Evolutionary conservation across 2,888 invertebrate species (phyloP).

Genomic region (Luperina testacea): DNA sequence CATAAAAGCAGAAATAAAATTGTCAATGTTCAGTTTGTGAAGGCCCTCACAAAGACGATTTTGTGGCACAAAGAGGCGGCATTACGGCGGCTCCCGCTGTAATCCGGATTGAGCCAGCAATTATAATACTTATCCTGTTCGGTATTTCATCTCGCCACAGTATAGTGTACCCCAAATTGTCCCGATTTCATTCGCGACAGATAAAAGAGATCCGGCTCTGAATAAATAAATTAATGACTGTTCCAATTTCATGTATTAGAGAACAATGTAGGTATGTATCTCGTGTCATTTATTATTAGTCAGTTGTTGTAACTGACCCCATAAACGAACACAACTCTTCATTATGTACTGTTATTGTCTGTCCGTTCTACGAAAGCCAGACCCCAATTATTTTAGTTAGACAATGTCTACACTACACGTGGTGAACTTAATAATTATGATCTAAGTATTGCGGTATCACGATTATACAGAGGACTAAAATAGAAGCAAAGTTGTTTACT

Average conservation of each 20-base stretch:
- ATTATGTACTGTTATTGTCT: conserved; percentile 7
- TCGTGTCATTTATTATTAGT: background rate
- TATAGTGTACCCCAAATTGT: conserved; percentile 62
- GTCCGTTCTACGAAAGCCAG: background rate
- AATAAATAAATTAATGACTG: conserved; percentile 25
- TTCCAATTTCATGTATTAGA: conserved; percentile 6
- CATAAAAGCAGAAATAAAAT: conserved; percentile 56
- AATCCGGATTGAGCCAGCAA: conserved; percentile 82
- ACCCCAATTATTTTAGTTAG: conserved; percentile 8
- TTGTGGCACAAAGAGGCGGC: conserved; percentile 76
- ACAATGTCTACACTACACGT: conserved; percentile 13
- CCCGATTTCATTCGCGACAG: conserved; percentile 38
- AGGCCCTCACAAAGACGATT: conserved; percentile 75
- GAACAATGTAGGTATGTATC: conserved; percentile 1
- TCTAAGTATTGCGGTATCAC: conserved; percentile 27
- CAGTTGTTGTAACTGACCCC: background rate
- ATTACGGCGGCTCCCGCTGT: conserved; percentile 74
- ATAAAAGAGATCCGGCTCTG: conserved; percentile 40
- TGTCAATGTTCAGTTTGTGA: conserved; percentile 68
- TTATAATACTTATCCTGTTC: conserved; percentile 83
- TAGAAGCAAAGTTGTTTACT: conserved; percentile 67
- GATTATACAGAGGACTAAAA: conserved; percentile 51
- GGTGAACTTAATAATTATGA: conserved; percentile 37
- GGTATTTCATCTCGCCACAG: conserved; percentile 72
- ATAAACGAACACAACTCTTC: background rate